Base-by-base conservation (phyloP, 2,888 invertebrate species). In the Anagyrus pseudococci region DNA sequence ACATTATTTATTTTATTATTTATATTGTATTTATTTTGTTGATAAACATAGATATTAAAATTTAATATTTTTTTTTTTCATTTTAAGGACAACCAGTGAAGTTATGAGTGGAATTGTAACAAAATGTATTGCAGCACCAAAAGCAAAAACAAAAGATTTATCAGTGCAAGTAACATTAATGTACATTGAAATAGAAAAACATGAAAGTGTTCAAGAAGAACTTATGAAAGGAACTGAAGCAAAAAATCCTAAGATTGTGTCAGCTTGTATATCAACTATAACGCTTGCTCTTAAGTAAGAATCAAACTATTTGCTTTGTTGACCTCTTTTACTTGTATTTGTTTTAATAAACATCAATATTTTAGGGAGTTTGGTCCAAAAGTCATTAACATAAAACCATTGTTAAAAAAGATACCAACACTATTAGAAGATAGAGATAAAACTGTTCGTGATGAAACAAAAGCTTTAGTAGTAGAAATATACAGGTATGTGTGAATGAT, bases 131-230 rank as follows among this genome's bases (percentile, higher is more conserved):
- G 95, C 94, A 29, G 94, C 96, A 2, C 90, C 94, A 2, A 94
- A 90, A 83, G 88, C 92, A 4, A 95, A 92, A 81, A 97, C 96
- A 8, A 94, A 92, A 80, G 98, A 98, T 69, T 85, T 96, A 49
- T 92, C 95, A 0, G 84, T 92, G 62, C 96, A 96, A 83, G 87
- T 98, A 66, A 89, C 91, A 4, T 83, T 98, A 63, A 94, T 96
- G 93, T 97, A 93, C 79, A 86, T 98, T 70, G 98, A 98, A 84
- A 94, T 97, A 73, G 98, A 98, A 77, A 97, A 96, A 78, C 91
- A 93, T 66, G 98, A 98, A 68, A 82, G 88, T 13, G 94, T 95
- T 0, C 84, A 90, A 71, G 98, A 98, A 70, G 97, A 96, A 80
- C 83, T 98, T 1, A 83, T 96, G 20, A 96, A 96, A 83, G 98